Conservation (phyloP, 1,140 invertebrate species). For the Stegodyphus dumicola region DNA sequence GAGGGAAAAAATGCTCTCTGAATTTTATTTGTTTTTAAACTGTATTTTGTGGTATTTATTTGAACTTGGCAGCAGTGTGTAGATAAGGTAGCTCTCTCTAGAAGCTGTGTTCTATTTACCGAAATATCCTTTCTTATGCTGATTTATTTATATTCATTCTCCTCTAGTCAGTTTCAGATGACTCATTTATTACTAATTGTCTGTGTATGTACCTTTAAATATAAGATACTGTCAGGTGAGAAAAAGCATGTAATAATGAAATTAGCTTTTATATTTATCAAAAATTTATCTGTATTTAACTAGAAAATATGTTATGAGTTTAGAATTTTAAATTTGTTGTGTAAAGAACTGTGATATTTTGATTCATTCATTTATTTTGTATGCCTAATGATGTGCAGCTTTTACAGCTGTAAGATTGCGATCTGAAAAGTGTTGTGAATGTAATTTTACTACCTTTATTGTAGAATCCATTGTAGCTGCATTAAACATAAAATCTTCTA, state of each 20-base stretch:
- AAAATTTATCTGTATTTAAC: slow-evolving; percentile 57
- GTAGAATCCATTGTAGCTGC: slow-evolving; percentile 50
- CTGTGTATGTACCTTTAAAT: slow-evolving; percentile 40
- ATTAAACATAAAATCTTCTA: slow-evolving; percentile 34
- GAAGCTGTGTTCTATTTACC: slow-evolving; percentile 19
- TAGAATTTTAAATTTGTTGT: slow-evolving; percentile 61
- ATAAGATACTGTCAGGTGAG: slow-evolving; percentile 28
- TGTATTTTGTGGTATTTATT: slow-evolving; percentile 1
- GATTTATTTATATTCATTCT: slow-evolving; percentile 37
- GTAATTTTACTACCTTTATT: slow-evolving; percentile 59
- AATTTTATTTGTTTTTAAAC: neutral
- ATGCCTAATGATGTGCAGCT: slow-evolving; percentile 55
- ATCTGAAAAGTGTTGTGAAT: slow-evolving; percentile 59
- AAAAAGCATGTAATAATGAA: slow-evolving; percentile 49
- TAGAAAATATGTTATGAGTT: slow-evolving; percentile 60
- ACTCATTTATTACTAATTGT: neutral
- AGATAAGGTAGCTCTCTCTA: slow-evolving; percentile 28
- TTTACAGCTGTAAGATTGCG: slow-evolving; percentile 43
- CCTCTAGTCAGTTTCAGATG: slow-evolving; percentile 44
- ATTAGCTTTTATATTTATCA: slow-evolving; percentile 56
- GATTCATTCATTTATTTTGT: slow-evolving; percentile 60
- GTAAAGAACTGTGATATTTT: slow-evolving; percentile 61
- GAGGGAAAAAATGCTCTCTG: neutral
- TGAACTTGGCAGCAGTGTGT: neutral
- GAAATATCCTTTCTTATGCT: slow-evolving; percentile 21